Evolutionary conservation across 1,140 invertebrate species (phyloP).

Genomic region (Tetranychus urticae): DNA sequence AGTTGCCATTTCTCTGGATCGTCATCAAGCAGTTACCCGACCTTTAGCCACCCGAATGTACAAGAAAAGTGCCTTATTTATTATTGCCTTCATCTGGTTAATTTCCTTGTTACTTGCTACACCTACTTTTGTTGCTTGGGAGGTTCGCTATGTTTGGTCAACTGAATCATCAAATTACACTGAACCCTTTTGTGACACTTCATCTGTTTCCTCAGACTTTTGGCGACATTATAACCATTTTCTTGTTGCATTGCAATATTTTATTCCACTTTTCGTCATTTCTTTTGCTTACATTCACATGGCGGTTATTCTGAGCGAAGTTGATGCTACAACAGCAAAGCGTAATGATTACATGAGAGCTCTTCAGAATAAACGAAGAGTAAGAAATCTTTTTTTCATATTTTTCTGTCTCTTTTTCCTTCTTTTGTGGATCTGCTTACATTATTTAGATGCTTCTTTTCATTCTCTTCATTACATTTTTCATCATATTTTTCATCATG

Average conservation of each 20-base stretch:
- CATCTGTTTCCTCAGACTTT: constrained; percentile 25
- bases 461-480: no score
- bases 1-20: constrained; percentile 55
- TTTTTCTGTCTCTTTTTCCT: no score
- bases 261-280: constrained; percentile 46
- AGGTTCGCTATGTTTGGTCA: not conserved
- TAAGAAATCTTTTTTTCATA: constrained; percentile 18
- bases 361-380: constrained; percentile 53
- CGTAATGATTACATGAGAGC: constrained; percentile 35
- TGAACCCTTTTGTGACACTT: constrained; percentile 32
- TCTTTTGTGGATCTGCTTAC: no score
- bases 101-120: not conserved
- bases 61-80: constrained; percentile 3
- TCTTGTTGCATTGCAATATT: constrained; percentile 36
- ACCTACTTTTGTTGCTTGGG: not conserved
- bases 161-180: not conserved
- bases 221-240: constrained; percentile 27
- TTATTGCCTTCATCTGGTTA: constrained; percentile 6
- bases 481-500: no score
- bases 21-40: constrained; percentile 63
- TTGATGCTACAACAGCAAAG: constrained; percentile 42
- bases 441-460: no score
- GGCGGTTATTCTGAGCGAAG: constrained; percentile 42
- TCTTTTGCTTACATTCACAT: constrained; percentile 49
- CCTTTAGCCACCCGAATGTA: constrained; percentile 27